Evolutionary conservation across 2,797 vertebrate species (phyloP), one percentile per base, ranked within the genome.

Genomic region (Trachurus trachurus): DNA sequence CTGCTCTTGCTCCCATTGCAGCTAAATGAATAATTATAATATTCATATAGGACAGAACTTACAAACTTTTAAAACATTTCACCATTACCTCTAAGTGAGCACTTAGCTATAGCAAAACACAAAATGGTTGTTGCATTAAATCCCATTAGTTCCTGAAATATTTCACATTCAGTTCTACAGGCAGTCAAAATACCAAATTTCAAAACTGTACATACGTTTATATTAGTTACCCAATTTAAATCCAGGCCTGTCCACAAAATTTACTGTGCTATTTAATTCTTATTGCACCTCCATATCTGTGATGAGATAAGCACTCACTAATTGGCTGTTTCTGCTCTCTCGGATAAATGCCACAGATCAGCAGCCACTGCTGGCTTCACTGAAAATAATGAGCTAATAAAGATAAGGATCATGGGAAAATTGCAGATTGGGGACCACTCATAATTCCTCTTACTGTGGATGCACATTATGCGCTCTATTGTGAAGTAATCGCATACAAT

Each of bases 341-440:
- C 74, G 79, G 86, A 90, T 94, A 91, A 95, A 92, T 89, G 89
- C 91, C 91, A 92, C 88, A 91, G 92, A 93, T 93, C 91, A 88
- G 86, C 86, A 88, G 89, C 88, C 86, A 88, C 90, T 59, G 74
- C 84, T 65, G 83, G 83, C 82, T 87, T 66, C 75, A 44, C 59
- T 67, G 84, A 82, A 91, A 92, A 90, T 92, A 93, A 94, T 93
- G 91, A 93, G 93, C 92, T 89, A 84, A 90, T 94, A 91, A 92
- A 91, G 93, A 93, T 93, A 91, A 93, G 87, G 90, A 92, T 94
- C 89, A 91, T 89, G 82, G 82, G 87, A 89, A 91, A 92, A 93
- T 85, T 88, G 88, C 81, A 91, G 89, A 88, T 85, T 68, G 81
- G 87, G 88, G 87, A 87, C 73, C 65, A 40, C 76, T 91, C 80